A percentile compares a stretch with the other conserved stretches of the same genome.
Conservation (phyloP, 1,140 invertebrate genomes). For the Trachelipus rathkii region DNA sequence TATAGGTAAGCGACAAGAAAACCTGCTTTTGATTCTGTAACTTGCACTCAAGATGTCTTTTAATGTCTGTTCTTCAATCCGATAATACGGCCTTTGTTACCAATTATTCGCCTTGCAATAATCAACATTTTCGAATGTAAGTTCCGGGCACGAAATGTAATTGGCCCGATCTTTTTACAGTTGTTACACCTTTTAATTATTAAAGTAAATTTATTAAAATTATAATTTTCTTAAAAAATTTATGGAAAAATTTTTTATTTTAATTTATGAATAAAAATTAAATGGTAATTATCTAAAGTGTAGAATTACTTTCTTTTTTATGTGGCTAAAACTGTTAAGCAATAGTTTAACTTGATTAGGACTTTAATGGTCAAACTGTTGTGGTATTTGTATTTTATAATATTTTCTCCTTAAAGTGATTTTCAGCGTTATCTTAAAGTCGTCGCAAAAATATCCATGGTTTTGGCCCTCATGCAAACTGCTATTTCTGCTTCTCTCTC, state of each 20-base stretch:
- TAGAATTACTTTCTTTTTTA: too few relatives aligned
- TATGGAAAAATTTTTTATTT: too few relatives aligned
- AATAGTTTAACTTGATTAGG: too few relatives aligned
- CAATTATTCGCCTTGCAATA: constrained; percentile 67
- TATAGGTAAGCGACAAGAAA: constrained; percentile 53
- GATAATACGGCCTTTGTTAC: constrained; percentile 64
- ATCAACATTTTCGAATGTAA: constrained; percentile 74
- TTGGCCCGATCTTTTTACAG: too few relatives aligned
- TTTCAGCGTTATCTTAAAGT: constrained; percentile 60
- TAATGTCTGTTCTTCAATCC: constrained; percentile 62
- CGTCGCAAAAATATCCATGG: constrained; percentile 58
- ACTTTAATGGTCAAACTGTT: too few relatives aligned
- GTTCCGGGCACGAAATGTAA: constrained; percentile 42
- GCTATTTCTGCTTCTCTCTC: constrained; percentile 66
- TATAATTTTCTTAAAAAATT: too few relatives aligned
- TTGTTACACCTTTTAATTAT: too few relatives aligned
- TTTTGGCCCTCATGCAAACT: constrained; percentile 71
- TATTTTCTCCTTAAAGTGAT: constrained; percentile 21
- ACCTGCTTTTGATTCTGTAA: constrained; percentile 54
- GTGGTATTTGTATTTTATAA: too few relatives aligned
- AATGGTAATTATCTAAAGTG: too few relatives aligned
- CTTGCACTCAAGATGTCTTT: constrained; percentile 53
- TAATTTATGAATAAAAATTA: too few relatives aligned
- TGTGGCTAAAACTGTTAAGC: too few relatives aligned
- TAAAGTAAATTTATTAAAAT: too few relatives aligned